Conservation (phyloP, 2,888 invertebrate species). For the Synanthedon formicaeformis region DNA sequence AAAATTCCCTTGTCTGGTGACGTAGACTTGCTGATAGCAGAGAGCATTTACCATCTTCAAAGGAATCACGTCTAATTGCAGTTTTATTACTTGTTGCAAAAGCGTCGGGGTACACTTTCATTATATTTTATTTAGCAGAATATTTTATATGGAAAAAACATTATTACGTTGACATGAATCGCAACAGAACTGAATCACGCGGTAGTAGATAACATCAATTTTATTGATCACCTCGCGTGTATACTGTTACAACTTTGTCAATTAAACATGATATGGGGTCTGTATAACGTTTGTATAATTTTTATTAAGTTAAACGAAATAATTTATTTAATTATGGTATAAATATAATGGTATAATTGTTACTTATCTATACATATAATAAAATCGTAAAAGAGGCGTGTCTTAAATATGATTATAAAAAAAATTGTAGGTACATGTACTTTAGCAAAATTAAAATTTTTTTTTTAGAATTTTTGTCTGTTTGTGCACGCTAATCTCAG, state of each 20-base stretch:
- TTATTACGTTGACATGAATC: background rate
- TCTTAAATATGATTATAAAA: too few species aligned
- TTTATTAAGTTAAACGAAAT: too few species aligned
- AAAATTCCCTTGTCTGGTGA: slow-evolving; percentile 80
- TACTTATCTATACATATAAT: too few species aligned
- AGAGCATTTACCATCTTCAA: slow-evolving; percentile 35
- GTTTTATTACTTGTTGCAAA: slow-evolving; percentile 14
- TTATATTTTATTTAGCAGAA: slow-evolving; percentile 8
- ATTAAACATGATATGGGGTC: too few species aligned
- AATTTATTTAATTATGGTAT: too few species aligned
- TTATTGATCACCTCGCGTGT: slow-evolving; percentile 43
- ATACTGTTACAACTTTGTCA: background rate
- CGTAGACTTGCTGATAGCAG: slow-evolving; percentile 74
- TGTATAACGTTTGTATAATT: too few species aligned
- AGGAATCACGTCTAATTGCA: slow-evolving; percentile 14
- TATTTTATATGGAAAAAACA: background rate
- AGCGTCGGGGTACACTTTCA: slow-evolving; percentile 47
- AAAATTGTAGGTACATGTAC: too few species aligned
- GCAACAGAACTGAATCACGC: slow-evolving; percentile 26
- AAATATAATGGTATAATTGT: too few species aligned
- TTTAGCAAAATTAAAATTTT: too few species aligned
- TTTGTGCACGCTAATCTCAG: too few species aligned
- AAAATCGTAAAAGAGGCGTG: too few species aligned
- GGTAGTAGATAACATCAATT: slow-evolving; percentile 33
- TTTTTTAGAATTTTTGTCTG: too few species aligned